Conservation (phyloP, 2,888 invertebrate genomes). For the Tenodera sinensis region DNA sequence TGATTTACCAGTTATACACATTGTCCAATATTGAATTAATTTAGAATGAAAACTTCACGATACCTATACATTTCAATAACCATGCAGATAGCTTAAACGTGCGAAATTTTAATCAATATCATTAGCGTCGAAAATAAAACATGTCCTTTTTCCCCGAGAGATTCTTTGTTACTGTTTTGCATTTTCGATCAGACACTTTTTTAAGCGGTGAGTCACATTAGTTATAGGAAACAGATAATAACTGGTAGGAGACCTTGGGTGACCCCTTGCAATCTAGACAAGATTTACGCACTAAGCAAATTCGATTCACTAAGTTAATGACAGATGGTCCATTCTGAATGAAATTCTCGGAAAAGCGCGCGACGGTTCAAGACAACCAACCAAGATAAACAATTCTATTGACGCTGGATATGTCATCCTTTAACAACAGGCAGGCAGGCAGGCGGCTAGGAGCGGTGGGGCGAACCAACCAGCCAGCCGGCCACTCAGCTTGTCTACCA, state of each 20-base stretch:
- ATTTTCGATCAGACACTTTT: no score
- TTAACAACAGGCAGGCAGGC: neutral
- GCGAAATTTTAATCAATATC: no score
- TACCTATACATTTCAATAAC: no score
- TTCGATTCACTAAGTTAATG: neutral
- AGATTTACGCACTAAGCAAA: neutral
- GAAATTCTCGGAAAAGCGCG: neutral
- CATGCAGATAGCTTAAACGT: no score
- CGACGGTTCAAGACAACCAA: neutral
- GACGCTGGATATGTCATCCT: neutral
- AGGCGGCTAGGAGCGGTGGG: neutral
- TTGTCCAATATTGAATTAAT: no score
- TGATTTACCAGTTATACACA: no score
- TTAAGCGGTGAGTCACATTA: no score
- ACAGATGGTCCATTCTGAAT: neutral
- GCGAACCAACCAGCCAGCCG: neutral
- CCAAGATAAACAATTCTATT: neutral
- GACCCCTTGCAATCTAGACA: neutral
- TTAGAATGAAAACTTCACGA: no score
- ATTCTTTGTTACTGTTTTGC: no score
- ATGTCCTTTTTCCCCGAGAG: no score
- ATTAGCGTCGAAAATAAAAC: no score
- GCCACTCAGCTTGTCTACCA: neutral
- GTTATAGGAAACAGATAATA: no score
- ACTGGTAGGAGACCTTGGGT: neutral